These are phyloP conservation scores for Lithophane leautieri DNA, from an alignment of 2,888 invertebrate genomes.

Conservation along the genomic window DNA sequence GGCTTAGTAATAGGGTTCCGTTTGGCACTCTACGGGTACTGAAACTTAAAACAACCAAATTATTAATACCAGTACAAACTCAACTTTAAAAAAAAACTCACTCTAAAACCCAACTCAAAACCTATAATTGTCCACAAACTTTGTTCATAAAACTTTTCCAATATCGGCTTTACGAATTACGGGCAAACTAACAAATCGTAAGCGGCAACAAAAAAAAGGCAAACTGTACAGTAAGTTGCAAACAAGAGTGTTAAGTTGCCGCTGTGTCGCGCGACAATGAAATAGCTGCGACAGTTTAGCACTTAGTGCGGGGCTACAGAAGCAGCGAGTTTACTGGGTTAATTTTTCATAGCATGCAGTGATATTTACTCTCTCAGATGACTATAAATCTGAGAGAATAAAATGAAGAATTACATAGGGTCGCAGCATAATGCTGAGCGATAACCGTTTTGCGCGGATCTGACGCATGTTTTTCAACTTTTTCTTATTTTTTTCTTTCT, in stretches of 20 bases:
- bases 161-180: conserved; percentile 80
- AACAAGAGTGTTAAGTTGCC: conserved; percentile 83
- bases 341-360: not conserved
- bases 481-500: no score
- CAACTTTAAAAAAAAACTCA: not conserved
- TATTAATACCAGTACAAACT: not conserved
- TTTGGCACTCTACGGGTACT: not conserved
- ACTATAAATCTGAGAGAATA: no score
- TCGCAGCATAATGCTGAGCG: no score
- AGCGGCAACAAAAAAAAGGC: conserved; percentile 74
- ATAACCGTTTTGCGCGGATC: no score
- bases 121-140: conserved; percentile 54
- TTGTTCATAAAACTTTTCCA: conserved; percentile 75
- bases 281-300: conserved; percentile 80
- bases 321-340: conserved; percentile 30
- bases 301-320: conserved; percentile 73
- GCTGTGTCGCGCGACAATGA: conserved; percentile 80
- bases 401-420: no score
- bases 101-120: conserved; percentile 25
- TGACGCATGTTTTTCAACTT: no score
- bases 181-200: conserved; percentile 80
- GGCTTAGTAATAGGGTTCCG: no score
- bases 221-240: conserved; percentile 77
- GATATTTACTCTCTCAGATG: no score
- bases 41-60: not conserved